Evolutionary conservation across 2,888 invertebrate genomes (phyloP), one percentile per base, ranked within the genome.

Genomic region (Tenthredo distinguenda): DNA sequence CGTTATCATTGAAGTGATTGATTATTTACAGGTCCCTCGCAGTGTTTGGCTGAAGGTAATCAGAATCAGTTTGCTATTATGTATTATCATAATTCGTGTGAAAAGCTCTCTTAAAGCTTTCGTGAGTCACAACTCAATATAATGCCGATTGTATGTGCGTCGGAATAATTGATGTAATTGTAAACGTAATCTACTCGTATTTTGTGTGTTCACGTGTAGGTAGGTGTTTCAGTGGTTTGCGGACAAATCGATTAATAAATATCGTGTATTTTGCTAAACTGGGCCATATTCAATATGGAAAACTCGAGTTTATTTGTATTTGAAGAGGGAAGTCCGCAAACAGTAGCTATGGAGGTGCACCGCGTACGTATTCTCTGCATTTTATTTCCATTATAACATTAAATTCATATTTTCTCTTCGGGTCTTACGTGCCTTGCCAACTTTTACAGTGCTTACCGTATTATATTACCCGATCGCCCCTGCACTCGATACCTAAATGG

Each of bases 361-460:
- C 21, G 81, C 10, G 43, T 21, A 65, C 55, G n/a, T 62, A 81
- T 31, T 77, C 50, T 50, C 18, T 47, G 55, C 15, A 55, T 77
- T 77, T 77, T 77, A 77, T 50, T 77, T 77, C 55, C 77, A 55
- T 50, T 77, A 55, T 55, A 55, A 18, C 31, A 55, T 55, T 77
- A 77, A 55, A 77, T 77, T 77, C 47, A 50, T 77, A 50, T 77
- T 77, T 77, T 55, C 77, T 77, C 55, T 34, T 15, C 26, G 50
- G 77, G n/a, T 50, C 37, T 77, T 50, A 31, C 77, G 77, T 77
- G 77, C 77, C 77, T 55, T 50, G 77, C 77, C 77, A 77, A 77
- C 50, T 77, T 77, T 77, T 47, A 55, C 55, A 50, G 55, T 34
- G 31, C 55, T 77, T 55, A 50, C 50, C 77, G 43, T 74, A 74